A percentile compares a stretch with the other conserved stretches of the same genome.
Conservation (phyloP, 2,797 vertebrate genomes). For the Chromis chromis region DNA sequence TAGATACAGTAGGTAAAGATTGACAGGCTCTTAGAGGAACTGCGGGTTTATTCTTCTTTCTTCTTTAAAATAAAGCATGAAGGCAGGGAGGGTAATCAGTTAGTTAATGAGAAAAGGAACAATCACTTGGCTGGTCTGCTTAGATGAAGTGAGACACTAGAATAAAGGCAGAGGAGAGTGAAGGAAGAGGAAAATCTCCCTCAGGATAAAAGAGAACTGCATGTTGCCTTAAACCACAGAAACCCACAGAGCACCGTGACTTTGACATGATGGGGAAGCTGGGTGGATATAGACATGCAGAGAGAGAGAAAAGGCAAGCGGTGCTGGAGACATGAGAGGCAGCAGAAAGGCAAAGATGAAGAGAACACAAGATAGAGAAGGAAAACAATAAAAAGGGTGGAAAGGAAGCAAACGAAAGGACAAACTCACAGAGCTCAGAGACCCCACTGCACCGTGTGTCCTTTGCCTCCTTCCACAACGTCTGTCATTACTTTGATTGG, state of each 20-base stretch:
- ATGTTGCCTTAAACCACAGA: conserved; percentile 1
- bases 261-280: conserved; percentile 3
- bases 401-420: conserved; percentile 4
- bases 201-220: conserved; percentile 12
- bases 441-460: background rate
- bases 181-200: background rate
- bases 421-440: background rate
- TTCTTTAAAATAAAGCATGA: background rate
- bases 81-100: background rate
- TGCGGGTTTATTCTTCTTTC: background rate
- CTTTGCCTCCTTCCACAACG: background rate
- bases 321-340: background rate
- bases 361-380: background rate
- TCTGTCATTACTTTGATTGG: conserved; percentile 29
- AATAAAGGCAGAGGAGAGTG: background rate
- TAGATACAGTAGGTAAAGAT: conserved; percentile 18
- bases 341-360: background rate
- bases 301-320: background rate
- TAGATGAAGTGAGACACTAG: background rate
- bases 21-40: conserved; percentile 4
- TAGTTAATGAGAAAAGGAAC: background rate
- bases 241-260: background rate
- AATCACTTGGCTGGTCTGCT: background rate
- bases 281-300: background rate
- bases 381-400: background rate